Evolutionary conservation across 2,797 vertebrate genomes (phyloP).

Genomic region (Lerista edwardsae): DNA sequence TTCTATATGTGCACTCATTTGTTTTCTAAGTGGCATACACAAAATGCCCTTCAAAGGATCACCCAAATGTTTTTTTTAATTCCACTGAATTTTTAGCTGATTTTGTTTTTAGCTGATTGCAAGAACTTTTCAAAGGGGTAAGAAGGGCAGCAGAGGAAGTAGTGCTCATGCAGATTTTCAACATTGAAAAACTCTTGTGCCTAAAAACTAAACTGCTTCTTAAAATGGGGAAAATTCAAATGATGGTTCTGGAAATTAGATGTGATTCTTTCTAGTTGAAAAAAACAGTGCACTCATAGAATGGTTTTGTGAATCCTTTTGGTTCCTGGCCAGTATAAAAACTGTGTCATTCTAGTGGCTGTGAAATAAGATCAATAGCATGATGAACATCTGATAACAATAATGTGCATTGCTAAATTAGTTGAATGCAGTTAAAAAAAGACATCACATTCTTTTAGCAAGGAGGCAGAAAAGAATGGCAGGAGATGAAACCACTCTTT

Average conservation of each 20-base stretch:
- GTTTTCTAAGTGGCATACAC: background rate
- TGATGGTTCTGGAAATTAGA: background rate
- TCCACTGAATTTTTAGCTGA: background rate
- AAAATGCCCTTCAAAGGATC: background rate
- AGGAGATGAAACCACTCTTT: slow-evolving; percentile 24
- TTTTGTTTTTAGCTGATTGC: background rate
- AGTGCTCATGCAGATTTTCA: background rate
- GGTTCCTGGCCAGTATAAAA: background rate
- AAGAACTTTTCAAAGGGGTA: background rate
- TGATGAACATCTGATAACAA: background rate
- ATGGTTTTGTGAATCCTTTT: background rate
- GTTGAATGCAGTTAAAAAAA: slow-evolving; percentile 5
- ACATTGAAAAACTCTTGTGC: background rate
- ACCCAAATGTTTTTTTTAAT: background rate
- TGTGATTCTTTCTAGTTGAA: background rate
- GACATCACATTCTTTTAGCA: background rate
- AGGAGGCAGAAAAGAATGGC: slow-evolving; percentile 20
- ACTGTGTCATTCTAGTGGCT: background rate
- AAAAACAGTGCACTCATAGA: background rate
- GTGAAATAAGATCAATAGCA: background rate
- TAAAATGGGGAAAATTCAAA: background rate
- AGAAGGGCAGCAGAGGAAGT: background rate
- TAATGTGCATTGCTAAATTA: background rate
- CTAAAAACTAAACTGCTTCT: background rate
- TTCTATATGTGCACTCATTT: background rate